phyloP scores from a whole-genome alignment of 2,888 invertebrate species.

The Molanna angustata region DNA sequence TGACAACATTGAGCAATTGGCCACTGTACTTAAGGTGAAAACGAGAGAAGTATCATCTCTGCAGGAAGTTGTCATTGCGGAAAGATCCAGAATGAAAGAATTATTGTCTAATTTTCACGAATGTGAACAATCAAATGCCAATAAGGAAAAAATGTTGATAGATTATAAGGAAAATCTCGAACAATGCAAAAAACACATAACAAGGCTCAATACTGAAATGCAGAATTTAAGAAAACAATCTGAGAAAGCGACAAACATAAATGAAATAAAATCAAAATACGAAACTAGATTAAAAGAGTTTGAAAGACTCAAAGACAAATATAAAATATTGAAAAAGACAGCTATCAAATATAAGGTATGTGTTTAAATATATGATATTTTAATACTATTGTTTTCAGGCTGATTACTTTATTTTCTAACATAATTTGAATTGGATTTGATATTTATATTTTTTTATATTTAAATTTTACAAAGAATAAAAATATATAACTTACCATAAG shows the following conservation, averaged over 20 bases:
- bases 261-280: constrained; percentile 48
- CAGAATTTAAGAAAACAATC: constrained; percentile 40
- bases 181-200: constrained; percentile 41
- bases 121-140: constrained; percentile 42
- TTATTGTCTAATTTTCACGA: constrained; percentile 54
- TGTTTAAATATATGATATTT: not conserved
- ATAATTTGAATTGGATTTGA: no score
- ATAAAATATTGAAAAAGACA: constrained; percentile 61
- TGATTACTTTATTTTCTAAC: no score
- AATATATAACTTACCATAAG: no score
- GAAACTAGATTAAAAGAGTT: constrained; percentile 50
- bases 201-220: constrained; percentile 49
- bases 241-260: constrained; percentile 46
- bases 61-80: constrained; percentile 52
- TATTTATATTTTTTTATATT: not conserved
- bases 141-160: constrained; percentile 47
- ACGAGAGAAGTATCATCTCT: constrained; percentile 53
- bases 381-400: not conserved
- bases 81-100: constrained; percentile 51
- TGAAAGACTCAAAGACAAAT: constrained; percentile 56
- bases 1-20: constrained; percentile 47
- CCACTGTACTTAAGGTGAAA: constrained; percentile 52
- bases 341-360: constrained; percentile 61
- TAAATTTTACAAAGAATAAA: no score
- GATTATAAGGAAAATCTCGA: constrained; percentile 38